Evolutionary conservation across 2,797 vertebrate species (phyloP).

Genomic region (Ptychobarbus kaznakovi): DNA sequence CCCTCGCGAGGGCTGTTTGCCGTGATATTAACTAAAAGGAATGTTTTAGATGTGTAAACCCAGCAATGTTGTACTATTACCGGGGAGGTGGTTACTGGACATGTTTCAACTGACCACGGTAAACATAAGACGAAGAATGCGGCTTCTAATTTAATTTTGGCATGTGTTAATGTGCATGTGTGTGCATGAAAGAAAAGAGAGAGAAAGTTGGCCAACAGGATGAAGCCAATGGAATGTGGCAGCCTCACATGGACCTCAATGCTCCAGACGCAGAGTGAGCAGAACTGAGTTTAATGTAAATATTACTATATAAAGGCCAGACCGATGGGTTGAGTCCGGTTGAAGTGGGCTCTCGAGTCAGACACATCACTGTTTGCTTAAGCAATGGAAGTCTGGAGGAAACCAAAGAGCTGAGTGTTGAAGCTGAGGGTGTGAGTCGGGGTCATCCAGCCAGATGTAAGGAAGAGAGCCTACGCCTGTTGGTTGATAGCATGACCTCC

Average conservation of each 20-base stretch:
- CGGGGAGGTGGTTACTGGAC: conserved; percentile 58
- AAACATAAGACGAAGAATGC: conserved; percentile 57
- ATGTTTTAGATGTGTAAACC: conserved; percentile 66
- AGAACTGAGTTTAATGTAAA: conserved; percentile 45
- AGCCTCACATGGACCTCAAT: conserved; percentile 37
- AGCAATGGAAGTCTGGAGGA: conserved; percentile 62
- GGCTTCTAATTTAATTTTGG: conserved; percentile 68
- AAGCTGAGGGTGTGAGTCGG: conserved; percentile 33
- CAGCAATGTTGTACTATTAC: conserved; percentile 39
- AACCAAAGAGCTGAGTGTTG: conserved; percentile 61
- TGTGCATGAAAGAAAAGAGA: neutral
- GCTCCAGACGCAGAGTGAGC: conserved; percentile 44
- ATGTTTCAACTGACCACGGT: conserved; percentile 46
- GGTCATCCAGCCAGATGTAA: conserved; percentile 21
- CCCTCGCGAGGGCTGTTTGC: conserved; percentile 64
- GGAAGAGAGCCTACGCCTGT: conserved; percentile 21
- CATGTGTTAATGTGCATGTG: conserved; percentile 56
- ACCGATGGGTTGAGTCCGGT: conserved; percentile 34
- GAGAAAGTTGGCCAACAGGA: conserved; percentile 26
- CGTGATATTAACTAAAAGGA: conserved; percentile 73
- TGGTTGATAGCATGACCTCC: conserved; percentile 12
- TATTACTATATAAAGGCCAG: conserved; percentile 40
- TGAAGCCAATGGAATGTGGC: conserved; percentile 49
- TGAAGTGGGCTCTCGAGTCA: conserved; percentile 51
- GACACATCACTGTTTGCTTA: conserved; percentile 66